Evolutionary conservation across 2,797 vertebrate species (phyloP), one percentile per base, ranked within the genome.

Genomic region (Chrosomus eos): DNA sequence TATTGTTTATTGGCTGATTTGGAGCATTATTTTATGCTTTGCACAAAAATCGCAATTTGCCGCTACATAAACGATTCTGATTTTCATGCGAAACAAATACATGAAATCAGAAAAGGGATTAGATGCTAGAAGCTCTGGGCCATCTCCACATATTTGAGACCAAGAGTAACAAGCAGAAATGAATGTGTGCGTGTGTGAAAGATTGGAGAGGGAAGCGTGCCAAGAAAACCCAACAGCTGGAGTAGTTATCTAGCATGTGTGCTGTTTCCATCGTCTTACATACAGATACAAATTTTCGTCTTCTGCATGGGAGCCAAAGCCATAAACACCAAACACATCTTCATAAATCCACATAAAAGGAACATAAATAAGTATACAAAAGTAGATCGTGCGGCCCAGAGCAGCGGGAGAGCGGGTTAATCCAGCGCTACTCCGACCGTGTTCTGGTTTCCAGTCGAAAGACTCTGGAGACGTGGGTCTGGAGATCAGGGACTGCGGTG

Each of bases 341-440:
- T 80, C 60, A 81, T 81, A 81, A 87, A 87, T 87, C 86, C 79
- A 76, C 64, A 53, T 78, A 74, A 85, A 80, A 66, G 18, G 28
- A 66, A 68, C 71, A 48, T 68, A 79, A 60, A 72, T 78, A 68
- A n/a, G 55, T 68, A 67, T 7, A 73, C 55, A 75, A 43, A 62
- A 31, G 73, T 55, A 77, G 74, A 66, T 14, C 14, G 14, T 14
- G 68, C 9, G 33, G 43, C 60, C 16, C 74, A 66, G 16, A 81
- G 71, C 31, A 64, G 72, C 13, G 18, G 48, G 62, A 68, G 82
- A 70, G 75, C 18, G 64, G 74, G 38, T 78, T 78, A 78, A 70
- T 70, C 36, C 73, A 67, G 73, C 64, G 58, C 48, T 43, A 31
- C 48, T 68, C 26, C 13, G 36, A 76, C 64, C 16, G 26, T 26